Base-by-base conservation (phyloP, 2,888 invertebrate genomes). In the Diplazon laetatorius region DNA sequence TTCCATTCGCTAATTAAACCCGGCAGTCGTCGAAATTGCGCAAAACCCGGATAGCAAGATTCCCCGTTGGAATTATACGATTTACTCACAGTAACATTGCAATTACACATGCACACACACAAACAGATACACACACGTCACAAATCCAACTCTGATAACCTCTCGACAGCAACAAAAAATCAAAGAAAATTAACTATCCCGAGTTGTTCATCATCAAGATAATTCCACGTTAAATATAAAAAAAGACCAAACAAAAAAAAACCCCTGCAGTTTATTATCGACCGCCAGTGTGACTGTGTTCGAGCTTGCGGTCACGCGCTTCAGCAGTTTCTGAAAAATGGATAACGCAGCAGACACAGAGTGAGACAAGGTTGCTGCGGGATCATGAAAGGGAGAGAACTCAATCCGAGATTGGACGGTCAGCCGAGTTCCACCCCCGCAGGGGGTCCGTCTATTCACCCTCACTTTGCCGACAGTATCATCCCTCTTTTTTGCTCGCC, bases 361-460 rank as follows among this genome's bases (percentile, higher is more conserved):
- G 55, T 46, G 16, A 42, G 37, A 25, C 39, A 57, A 25, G 30
- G 60, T n/a, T 46, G 30, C 42, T 39, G 20, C n/a, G 18, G 20
- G 30, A 44, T 46, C 69, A n/a, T 57, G 63, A 57, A 70, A 22
- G 71, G 20, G 72, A 73, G 78, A 52, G 65, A 74, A 65, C 73
- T 78, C 69, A 78, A 74, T 78, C 70, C 52, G 59, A 74, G 78
- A 78, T 78, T 70, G 65, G 78, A 48, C 52, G 46, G 65, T 42
- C 73, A 25, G 50, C 65, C 74, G 65, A n/a, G n/a, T n/a, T n/a
- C n/a, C n/a, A n/a, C 63, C 63, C 50, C 77, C 42, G 73, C 30
- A 63, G 37, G 73, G 69, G 69, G 44, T 48, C 63, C 57, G 69
- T 69, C 68, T 63, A 69, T 73, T 78, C 73, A 69, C 73, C 77